These are phyloP conservation scores for Lepidurus arcticus DNA, from an alignment of 1,140 invertebrate species.

Conservation along the genomic window DNA sequence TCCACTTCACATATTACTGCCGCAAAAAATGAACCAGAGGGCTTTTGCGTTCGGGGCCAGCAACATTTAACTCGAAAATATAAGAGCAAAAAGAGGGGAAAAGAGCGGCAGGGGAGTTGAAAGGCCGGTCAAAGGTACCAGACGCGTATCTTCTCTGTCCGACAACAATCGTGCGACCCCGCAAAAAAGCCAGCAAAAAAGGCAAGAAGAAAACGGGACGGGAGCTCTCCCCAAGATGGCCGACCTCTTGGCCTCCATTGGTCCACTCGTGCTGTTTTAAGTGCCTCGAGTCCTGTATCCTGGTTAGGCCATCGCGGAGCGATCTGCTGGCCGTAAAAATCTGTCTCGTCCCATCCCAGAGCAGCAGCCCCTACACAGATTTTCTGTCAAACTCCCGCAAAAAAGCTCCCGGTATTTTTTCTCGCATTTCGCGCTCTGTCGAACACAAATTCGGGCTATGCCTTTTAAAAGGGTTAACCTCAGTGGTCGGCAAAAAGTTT, in stretches of 20 bases:
- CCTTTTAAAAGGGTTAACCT: neutral
- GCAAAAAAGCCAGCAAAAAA: slow-evolving; percentile 4
- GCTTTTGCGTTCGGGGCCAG: neutral
- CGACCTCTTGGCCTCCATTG: neutral
- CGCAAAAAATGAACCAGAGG: neutral
- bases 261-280: neutral
- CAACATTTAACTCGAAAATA: neutral
- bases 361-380: neutral
- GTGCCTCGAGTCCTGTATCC: neutral
- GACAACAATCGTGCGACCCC: neutral
- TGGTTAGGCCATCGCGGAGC: neutral
- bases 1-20: neutral
- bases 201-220: neutral
- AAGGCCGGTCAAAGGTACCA: neutral
- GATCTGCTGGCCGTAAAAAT: neutral
- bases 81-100: neutral
- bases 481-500: neutral
- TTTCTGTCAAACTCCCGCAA: neutral
- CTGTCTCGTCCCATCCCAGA: neutral
- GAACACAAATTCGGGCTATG: neutral
- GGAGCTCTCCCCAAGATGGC: neutral
- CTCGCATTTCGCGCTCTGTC: neutral
- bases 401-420: neutral
- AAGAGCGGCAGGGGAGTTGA: neutral
- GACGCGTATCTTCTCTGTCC: neutral